Evolutionary conservation across 2,888 invertebrate species (phyloP), one percentile per base, ranked within the genome.

Genomic region (Rotaria macrura): DNA sequence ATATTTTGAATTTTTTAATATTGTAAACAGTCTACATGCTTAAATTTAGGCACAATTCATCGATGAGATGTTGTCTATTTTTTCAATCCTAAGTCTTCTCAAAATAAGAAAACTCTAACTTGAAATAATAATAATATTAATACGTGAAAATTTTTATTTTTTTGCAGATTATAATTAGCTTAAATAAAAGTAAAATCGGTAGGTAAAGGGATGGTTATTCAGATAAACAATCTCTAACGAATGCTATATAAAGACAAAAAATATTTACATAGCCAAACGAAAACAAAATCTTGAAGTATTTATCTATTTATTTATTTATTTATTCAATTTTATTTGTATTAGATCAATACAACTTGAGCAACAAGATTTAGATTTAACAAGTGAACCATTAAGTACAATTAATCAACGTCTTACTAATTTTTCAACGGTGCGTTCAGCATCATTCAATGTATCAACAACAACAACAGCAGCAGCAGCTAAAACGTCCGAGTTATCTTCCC

Each of bases 321-420:
- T 23, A 7, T 54, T 54, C 54, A 54, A 54, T 54, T 23, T 57
- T 57, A 17, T 25, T 34, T 2, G 10, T 65, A 5, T 34, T 65
- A 65, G 65, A 65, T 34, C 65, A 65, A 65, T 25, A 65, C 65
- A 34, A 34, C 34, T 65, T 65, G 65, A 65, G 65, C 65, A 65
- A 34, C 65, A 65, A 34, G 65, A 79, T 79, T 79, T 79, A 43
- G 79, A 79, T 43, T 79, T 79, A 43, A 79, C 79, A 43, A 79
- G 43, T 43, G 79, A 79, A 79, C 43, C 79, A 40, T 79, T 79
- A 79, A 79, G 40, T n/a, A 43, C 79, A 43, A 79, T 79, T n/a
- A 43, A 79, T 79, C 40, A 79, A 79, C 79, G 79, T 43, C 20
- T 43, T 20, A 65, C 17, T 2, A 65, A 65, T 34, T 20, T 34